Base-by-base conservation (phyloP, 2,113 vertebrate species). In the Meleagris gallopavo region DNA sequence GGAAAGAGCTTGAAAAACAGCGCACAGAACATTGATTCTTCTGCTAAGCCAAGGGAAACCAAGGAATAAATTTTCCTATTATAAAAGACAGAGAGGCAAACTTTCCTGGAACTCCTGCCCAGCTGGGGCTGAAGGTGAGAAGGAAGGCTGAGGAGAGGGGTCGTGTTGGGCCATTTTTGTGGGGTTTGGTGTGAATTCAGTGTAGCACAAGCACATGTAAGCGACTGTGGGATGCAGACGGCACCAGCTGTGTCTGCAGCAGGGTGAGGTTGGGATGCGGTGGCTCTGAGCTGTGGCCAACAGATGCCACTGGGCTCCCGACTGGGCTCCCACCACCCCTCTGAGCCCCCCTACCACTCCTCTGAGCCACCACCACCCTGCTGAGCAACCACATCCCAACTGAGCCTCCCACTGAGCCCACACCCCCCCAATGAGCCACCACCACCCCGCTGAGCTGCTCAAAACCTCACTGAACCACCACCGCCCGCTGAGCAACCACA, bases 211-310 rank as follows among this genome's bases (percentile, higher is more conserved):
- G 52, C 36, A n/a, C 8, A 1, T 2, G 25, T 43, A 27, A 3
- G 4, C 0, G 4, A 50, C 64, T 14, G 43, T 41, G 34, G 52
- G 7, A 5, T 38, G n/a, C n/a, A 11, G 11, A 50, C 8, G 3
- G 14, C 9, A 16, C 40, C 45, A 6, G 2, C 10, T 38, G 22
- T 22, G 43, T 19, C 43, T 29, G 55, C 55, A 55, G 69, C 46
- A 38, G 0, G 6, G 34, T 4, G 30, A 30, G 27, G 69, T n/a
- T 6, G 61, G 29, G 61, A 10, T 9, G 24, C 1, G 7, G 22
- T 25, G 57, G 34, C 64, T 29, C 2, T 0, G 4, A 60, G 72
- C 72, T 0, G 10, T 10, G 36, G 30, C 46, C 52, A 54, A 29
- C 15, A 17, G 15, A 30, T 29, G 52, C 13, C 52, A 54, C 52